Evolutionary conservation across 1,140 invertebrate genomes (phyloP).

Genomic region (Bombus confusus): DNA sequence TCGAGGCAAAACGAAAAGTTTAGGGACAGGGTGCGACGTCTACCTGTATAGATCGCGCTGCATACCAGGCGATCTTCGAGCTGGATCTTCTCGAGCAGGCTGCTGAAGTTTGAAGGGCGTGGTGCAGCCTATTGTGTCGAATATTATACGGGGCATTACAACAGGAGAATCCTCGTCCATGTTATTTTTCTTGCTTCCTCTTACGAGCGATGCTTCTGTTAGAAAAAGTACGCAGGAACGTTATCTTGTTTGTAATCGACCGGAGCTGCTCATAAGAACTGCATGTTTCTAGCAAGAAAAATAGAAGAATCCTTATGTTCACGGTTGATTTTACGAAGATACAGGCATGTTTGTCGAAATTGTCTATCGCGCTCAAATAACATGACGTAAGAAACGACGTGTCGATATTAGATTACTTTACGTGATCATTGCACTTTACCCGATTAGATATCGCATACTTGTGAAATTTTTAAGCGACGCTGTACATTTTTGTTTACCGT

Average conservation of each 20-base stretch:
- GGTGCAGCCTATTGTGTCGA: slow-evolving; percentile 32
- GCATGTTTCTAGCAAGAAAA: no score
- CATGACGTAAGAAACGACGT: neutral
- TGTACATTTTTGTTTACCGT: neutral
- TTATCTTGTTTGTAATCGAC: neutral
- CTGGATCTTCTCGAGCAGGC: slow-evolving; percentile 8
- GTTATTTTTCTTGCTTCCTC: neutral
- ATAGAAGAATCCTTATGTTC: neutral
- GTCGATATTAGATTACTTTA: neutral
- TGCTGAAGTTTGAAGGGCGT: slow-evolving; percentile 37
- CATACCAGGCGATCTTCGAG: slow-evolving; percentile 27
- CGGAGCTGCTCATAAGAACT: no score
- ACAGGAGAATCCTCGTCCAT: neutral
- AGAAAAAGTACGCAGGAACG: neutral
- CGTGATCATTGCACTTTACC: neutral
- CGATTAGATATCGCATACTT: slow-evolving; percentile 16
- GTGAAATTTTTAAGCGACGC: neutral
- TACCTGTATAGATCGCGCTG: slow-evolving; percentile 11
- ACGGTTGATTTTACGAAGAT: neutral
- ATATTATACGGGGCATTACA: slow-evolving; percentile 40
- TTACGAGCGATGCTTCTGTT: neutral
- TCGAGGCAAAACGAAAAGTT: slow-evolving; percentile 21
- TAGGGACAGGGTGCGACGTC: slow-evolving; percentile 44
- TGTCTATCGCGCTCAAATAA: neutral
- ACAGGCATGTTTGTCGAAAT: neutral